phyloP scores from a whole-genome alignment of 2,888 invertebrate genomes.

The Mythimna vitellina region DNA sequence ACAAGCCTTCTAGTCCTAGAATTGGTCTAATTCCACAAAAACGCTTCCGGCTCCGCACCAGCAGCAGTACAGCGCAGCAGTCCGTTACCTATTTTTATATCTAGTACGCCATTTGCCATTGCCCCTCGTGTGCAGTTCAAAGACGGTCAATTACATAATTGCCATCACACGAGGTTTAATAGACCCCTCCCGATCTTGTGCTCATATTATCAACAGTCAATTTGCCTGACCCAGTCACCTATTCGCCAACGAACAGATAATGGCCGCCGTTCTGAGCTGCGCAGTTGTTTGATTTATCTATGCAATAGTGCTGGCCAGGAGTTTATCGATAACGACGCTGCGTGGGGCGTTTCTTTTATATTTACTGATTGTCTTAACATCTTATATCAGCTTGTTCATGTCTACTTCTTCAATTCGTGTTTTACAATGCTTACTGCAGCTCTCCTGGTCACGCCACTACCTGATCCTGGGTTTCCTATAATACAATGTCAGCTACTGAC shows the following conservation, averaged over 20 bases:
- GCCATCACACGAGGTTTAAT: conserved; percentile 8
- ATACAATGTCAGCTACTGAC: not conserved
- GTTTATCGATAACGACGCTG: conserved; percentile 34
- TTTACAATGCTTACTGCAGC: not conserved
- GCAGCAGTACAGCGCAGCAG: too few species aligned
- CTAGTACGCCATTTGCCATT: conserved; percentile 24
- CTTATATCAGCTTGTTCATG: not conserved
- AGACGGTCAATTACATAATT: conserved; percentile 25
- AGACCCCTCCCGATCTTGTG: conserved; percentile 38
- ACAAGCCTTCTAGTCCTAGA: too few species aligned
- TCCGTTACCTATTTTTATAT: not conserved
- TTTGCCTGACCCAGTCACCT: conserved; percentile 68
- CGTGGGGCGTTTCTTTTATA: conserved; percentile 4
- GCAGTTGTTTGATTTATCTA: conserved; percentile 63
- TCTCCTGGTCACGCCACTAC: not conserved
- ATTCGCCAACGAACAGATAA: conserved; percentile 67
- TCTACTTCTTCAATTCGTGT: not conserved
- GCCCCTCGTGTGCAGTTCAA: conserved; percentile 26
- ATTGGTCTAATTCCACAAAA: not conserved
- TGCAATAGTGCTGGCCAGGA: conserved; percentile 26
- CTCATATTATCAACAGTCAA: conserved; percentile 58
- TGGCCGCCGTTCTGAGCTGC: conserved; percentile 61
- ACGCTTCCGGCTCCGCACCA: too few species aligned
- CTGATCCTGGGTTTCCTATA: not conserved
- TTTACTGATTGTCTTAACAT: not conserved